Evolutionary conservation across 2,797 vertebrate species (phyloP).

Genomic region (Hypotaenidia okinawae): DNA sequence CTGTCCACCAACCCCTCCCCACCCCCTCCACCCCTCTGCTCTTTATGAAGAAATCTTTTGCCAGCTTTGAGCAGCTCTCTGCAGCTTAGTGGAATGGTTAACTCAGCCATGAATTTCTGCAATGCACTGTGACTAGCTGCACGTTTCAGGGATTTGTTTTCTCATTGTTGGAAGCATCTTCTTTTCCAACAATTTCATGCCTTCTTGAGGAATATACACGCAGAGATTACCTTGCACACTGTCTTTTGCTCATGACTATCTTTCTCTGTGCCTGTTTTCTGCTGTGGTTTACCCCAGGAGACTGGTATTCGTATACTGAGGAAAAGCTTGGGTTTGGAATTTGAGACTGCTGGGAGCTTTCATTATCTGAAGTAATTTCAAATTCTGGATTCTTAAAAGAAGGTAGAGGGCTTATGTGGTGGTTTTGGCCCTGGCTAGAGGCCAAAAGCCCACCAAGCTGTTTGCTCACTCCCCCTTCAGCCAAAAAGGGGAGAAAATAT

Average conservation of each 20-base stretch:
- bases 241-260: background rate
- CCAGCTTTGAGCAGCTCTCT: background rate
- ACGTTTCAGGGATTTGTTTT: background rate
- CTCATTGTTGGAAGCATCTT: background rate
- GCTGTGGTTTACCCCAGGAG: background rate
- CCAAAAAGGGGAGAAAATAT: no score
- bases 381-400: background rate
- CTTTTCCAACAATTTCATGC: background rate
- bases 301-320: background rate
- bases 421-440: no score
- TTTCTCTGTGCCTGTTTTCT: background rate
- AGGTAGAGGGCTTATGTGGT: background rate
- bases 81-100: background rate
- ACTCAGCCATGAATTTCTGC: background rate
- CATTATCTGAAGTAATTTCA: background rate
- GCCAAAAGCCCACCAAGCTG: no score
- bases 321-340: background rate
- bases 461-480: no score
- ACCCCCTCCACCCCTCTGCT: rapidly evolving
- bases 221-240: background rate
- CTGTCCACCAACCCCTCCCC: background rate
- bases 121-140: background rate
- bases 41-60: background rate
- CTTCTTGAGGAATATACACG: background rate
- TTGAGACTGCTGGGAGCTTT: background rate